Percentiles rank a stretch among this genome's conserved stretches.
phyloP scores from a whole-genome alignment of 2,888 invertebrate species.

The Dynastes grantii region DNA sequence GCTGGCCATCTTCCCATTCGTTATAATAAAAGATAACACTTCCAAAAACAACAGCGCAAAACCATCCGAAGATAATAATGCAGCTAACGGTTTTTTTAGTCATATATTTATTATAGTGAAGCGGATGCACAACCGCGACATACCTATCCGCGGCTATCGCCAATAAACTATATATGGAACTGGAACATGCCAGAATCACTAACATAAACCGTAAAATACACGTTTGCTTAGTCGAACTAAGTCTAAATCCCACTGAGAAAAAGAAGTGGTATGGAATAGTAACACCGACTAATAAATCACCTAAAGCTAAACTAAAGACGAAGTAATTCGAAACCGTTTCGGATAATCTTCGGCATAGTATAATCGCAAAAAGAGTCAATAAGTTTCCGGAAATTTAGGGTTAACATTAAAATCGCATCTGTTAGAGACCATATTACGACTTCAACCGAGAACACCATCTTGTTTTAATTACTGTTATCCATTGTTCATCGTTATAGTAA shows the following conservation, averaged over 20 bases:
- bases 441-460: slow-evolving; percentile 18
- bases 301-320: slow-evolving; percentile 84
- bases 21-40: slow-evolving; percentile 86
- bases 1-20: slow-evolving; percentile 73
- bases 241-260: slow-evolving; percentile 73
- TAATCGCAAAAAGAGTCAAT: slow-evolving; percentile 83
- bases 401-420: slow-evolving; percentile 78
- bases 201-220: slow-evolving; percentile 83
- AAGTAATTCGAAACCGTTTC: slow-evolving; percentile 84
- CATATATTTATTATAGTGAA: slow-evolving; percentile 84
- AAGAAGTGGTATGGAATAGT: slow-evolving; percentile 85
- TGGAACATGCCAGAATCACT: slow-evolving; percentile 83
- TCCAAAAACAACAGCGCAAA: slow-evolving; percentile 78
- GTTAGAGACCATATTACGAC: slow-evolving; percentile 75
- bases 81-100: slow-evolving; percentile 78
- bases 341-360: slow-evolving; percentile 79
- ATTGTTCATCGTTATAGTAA: slow-evolving; percentile 9
- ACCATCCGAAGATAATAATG: slow-evolving; percentile 80
- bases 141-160: slow-evolving; percentile 87
- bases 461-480: not conserved
- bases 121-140: slow-evolving; percentile 84
- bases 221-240: slow-evolving; percentile 76
- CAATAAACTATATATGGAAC: slow-evolving; percentile 85
- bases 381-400: slow-evolving; percentile 82
- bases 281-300: slow-evolving; percentile 85